Evolutionary conservation across 1,140 invertebrate genomes (phyloP).

Genomic region (Scaptodrosophila lebanonensis): DNA sequence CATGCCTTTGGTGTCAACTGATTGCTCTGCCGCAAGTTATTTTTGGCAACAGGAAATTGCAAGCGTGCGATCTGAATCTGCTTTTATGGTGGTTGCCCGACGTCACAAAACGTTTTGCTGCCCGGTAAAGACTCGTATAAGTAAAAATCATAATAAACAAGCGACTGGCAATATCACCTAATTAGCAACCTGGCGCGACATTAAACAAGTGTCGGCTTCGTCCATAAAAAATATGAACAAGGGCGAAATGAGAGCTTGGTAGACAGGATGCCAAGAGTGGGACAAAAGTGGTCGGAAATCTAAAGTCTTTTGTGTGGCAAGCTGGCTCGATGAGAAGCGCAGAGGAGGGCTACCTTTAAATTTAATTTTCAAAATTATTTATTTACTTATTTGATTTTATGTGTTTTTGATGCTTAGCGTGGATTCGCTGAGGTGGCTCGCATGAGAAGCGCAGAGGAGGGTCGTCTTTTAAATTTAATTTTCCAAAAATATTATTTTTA

Average conservation of each 20-base stretch:
- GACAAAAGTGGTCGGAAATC: slow-evolving; percentile 47
- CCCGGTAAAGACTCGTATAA: slow-evolving; percentile 17
- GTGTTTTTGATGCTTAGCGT: too few species aligned
- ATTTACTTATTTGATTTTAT: too few species aligned
- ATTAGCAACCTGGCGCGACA: slow-evolving; percentile 40
- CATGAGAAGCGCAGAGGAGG: too few species aligned
- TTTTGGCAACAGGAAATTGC: slow-evolving; percentile 56
- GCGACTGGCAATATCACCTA: slow-evolving; percentile 32
- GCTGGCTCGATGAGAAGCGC: too few species aligned
- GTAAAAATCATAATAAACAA: slow-evolving; percentile 47
- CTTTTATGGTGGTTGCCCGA: slow-evolving; percentile 52
- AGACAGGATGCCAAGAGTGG: slow-evolving; percentile 38
- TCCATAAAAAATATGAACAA: slow-evolving; percentile 12
- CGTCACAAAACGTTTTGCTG: neutral
- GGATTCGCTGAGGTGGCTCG: too few species aligned
- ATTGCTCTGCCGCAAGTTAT: slow-evolving; percentile 39
- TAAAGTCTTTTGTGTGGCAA: slow-evolving; percentile 48
- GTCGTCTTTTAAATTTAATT: too few species aligned
- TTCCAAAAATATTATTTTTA: too few species aligned
- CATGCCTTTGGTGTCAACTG: slow-evolving; percentile 31
- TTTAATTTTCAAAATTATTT: too few species aligned
- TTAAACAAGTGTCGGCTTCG: slow-evolving; percentile 38
- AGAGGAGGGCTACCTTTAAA: too few species aligned
- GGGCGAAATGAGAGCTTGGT: neutral
- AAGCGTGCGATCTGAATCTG: slow-evolving; percentile 38